Evolutionary conservation across 2,888 invertebrate species (phyloP).

Genomic region (Metallyticus violacea): DNA sequence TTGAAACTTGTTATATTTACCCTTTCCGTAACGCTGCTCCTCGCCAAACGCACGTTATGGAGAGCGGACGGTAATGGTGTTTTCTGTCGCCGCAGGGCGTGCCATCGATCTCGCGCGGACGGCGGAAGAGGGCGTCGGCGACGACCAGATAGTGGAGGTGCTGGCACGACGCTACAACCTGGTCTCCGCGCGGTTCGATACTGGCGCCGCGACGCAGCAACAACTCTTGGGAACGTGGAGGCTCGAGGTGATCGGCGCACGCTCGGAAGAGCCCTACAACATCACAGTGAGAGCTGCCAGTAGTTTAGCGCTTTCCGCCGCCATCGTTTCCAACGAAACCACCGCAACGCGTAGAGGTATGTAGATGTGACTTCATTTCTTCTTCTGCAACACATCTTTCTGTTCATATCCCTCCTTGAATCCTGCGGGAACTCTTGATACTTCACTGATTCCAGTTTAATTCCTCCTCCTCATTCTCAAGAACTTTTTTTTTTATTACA

Average conservation of each 20-base stretch:
- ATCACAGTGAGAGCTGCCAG: conserved; percentile 22
- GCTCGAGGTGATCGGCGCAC: conserved; percentile 15
- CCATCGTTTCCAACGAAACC: background rate
- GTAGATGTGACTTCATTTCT: background rate
- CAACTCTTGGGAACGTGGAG: conserved; percentile 23
- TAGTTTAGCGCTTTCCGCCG: background rate
- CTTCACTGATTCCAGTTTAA: too few relatives aligned
- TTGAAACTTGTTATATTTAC: background rate
- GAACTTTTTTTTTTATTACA: too few relatives aligned
- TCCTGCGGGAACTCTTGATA: too few relatives aligned
- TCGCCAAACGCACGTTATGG: background rate
- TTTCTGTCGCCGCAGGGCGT: conserved; percentile 5
- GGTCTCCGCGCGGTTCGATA: conserved; percentile 22
- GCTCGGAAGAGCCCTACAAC: conserved; percentile 8
- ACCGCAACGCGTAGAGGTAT: background rate
- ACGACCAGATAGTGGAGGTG: background rate
- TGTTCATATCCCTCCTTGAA: background rate
- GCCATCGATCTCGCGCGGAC: conserved; percentile 21
- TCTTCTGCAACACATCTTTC: background rate
- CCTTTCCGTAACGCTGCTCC: too few relatives aligned
- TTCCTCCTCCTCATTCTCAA: too few relatives aligned
- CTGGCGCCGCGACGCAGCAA: conserved; percentile 20
- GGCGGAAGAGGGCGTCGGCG: background rate
- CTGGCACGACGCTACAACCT: background rate
- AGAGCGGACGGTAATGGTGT: too few relatives aligned